A percentile compares a stretch with the other conserved stretches of the same genome.
These are phyloP conservation scores for Melanotaenia nigrans DNA, from an alignment of 2,797 vertebrate species.

Conservation along the genomic window DNA sequence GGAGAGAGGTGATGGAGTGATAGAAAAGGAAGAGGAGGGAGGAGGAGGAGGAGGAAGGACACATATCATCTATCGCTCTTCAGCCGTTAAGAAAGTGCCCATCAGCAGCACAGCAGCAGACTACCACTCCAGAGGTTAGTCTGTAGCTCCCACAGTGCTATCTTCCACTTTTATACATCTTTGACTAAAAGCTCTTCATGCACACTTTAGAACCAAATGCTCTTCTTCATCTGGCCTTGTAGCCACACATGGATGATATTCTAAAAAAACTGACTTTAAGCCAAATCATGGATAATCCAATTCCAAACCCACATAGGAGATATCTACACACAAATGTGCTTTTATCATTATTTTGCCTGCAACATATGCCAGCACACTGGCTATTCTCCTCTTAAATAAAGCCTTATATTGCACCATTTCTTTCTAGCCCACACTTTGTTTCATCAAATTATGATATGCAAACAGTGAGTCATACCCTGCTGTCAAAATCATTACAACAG, in stretches of 20 bases:
- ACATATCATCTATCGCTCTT: conserved; percentile 94
- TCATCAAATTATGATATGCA: conserved; percentile 45
- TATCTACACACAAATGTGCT: background rate
- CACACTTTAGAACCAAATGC: conserved; percentile 17
- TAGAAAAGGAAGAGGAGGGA: conserved; percentile 77
- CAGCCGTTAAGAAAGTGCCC: conserved; percentile 82
- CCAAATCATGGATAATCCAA: background rate
- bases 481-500: conserved; percentile 62
- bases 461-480: conserved; percentile 31
- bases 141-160: conserved; percentile 11
- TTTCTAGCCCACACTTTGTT: conserved; percentile 31
- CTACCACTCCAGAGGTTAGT: conserved; percentile 89
- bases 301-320: conserved; percentile 2
- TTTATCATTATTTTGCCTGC: background rate
- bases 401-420: background rate
- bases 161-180: conserved; percentile 23
- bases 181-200: conserved; percentile 20
- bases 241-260: conserved; percentile 6
- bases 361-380: background rate
- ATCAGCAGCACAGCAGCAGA: conserved; percentile 63
- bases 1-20: conserved; percentile 84
- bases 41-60: conserved; percentile 84
- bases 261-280: background rate
- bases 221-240: background rate
- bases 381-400: conserved; percentile 4